Conservation (phyloP, 2,113 vertebrate genomes). For the Austrofundulus limnaeus region DNA sequence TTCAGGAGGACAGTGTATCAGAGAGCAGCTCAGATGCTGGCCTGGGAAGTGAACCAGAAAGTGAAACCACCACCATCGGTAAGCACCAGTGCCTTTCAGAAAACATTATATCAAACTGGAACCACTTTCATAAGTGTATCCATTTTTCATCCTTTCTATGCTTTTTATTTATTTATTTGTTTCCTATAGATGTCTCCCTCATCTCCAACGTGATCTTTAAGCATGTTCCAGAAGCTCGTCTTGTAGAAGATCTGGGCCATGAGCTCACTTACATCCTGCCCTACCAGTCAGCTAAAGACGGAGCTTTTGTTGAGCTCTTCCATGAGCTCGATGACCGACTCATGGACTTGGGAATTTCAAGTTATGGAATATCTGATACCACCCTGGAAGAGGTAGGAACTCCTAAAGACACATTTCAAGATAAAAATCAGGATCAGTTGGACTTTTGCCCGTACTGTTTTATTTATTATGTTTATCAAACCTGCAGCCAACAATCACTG, state of each 20-base stretch:
- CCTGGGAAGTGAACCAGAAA: conserved; percentile 97
- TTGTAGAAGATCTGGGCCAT: conserved; percentile 96
- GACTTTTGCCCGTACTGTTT: background rate
- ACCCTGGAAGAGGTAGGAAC: conserved; percentile 90
- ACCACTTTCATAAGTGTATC: background rate
- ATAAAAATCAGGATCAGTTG: too few relatives aligned
- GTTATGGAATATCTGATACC: conserved; percentile 97
- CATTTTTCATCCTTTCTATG: background rate
- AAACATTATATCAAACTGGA: background rate
- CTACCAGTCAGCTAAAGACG: conserved; percentile 93
- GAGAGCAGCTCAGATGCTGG: conserved; percentile 98
- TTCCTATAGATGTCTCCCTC: conserved; percentile 87
- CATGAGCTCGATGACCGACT: conserved; percentile 97
- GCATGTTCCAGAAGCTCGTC: conserved; percentile 89
- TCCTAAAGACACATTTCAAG: background rate
- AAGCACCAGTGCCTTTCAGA: conserved; percentile 48
- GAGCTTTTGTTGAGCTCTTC: conserved; percentile 95
- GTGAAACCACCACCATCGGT: conserved; percentile 97
- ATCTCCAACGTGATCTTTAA: conserved; percentile 96
- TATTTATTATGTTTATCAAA: background rate
- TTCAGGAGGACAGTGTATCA: conserved; percentile 94
- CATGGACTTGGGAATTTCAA: conserved; percentile 93
- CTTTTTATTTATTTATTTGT: too few relatives aligned
- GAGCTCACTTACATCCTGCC: conserved; percentile 94
- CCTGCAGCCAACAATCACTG: background rate